Conservation (phyloP, 2,888 invertebrate genomes). For the Cataglyphis altisquamis region DNA sequence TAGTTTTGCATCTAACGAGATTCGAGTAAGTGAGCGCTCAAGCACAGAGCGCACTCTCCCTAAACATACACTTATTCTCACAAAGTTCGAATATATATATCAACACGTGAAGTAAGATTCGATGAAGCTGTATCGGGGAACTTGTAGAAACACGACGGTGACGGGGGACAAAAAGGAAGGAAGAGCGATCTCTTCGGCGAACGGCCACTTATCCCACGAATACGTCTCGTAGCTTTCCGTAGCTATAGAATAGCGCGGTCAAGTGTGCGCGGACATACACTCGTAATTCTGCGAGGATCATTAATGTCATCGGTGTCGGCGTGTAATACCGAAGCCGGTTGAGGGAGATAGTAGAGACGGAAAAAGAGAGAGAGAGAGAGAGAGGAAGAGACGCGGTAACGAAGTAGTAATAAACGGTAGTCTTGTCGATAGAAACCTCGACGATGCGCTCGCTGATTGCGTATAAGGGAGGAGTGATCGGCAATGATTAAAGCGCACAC, state of each 20-base stretch:
- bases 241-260: slow-evolving; percentile 1
- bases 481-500: slow-evolving; percentile 9
- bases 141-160: slow-evolving; percentile 64
- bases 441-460: slow-evolving; percentile 11
- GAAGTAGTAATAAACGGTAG: slow-evolving; percentile 51
- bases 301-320: slow-evolving; percentile 57
- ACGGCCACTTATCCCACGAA: slow-evolving; percentile 57
- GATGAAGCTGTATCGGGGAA: slow-evolving; percentile 67
- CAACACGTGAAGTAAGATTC: slow-evolving; percentile 42
- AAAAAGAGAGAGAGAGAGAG: slow-evolving; percentile 8
- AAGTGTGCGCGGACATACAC: slow-evolving; percentile 21
- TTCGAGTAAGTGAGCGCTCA: slow-evolving; percentile 9
- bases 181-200: slow-evolving; percentile 43
- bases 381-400: slow-evolving; percentile 38
- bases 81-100: slow-evolving; percentile 32
- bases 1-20: background rate
- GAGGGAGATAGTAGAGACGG: background rate
- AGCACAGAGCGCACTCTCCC: background rate
- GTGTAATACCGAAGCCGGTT: slow-evolving; percentile 32
- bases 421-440: slow-evolving; percentile 24
- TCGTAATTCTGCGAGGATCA: slow-evolving; percentile 57
- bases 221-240: slow-evolving; percentile 48
- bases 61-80: background rate
- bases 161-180: slow-evolving; percentile 34
- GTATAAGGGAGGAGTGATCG: slow-evolving; percentile 35